A percentile compares a stretch with the other conserved stretches of the same genome.
phyloP scores from a whole-genome alignment of 2,113 vertebrate species.

The Neogale vison region DNA sequence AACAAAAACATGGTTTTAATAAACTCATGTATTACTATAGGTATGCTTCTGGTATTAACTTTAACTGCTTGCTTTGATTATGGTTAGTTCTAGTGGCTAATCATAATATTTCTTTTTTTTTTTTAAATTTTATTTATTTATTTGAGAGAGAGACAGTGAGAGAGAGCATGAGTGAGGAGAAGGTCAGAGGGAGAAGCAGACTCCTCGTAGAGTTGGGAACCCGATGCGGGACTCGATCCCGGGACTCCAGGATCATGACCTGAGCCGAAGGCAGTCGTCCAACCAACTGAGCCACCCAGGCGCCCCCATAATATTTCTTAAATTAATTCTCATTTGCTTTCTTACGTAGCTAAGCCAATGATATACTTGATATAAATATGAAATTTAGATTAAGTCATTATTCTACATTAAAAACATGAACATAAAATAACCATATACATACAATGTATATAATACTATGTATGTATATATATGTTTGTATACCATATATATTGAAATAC shows the following conservation, averaged over 20 bases:
- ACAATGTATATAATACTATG: background rate
- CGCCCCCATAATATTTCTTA: background rate
- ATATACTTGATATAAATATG: background rate
- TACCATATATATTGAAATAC: background rate
- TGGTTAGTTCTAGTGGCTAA: background rate
- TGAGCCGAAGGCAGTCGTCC: no score
- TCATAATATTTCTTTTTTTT: background rate
- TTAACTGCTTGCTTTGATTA: background rate
- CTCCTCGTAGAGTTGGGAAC: no score
- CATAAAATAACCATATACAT: background rate
- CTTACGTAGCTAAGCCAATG: background rate
- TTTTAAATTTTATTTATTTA: no score
- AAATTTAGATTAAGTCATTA: background rate
- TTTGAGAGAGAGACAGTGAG: no score
- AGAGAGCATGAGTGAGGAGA: no score
- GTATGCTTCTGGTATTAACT: background rate
- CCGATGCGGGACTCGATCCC: no score
- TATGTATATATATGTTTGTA: background rate
- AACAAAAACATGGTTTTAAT: background rate
- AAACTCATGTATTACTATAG: background rate
- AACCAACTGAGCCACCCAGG: no score
- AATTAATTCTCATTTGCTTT: slow-evolving; percentile 18
- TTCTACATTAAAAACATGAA: background rate
- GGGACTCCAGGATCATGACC: no score
- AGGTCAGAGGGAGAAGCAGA: no score